A percentile compares a stretch with the other conserved stretches of the same genome.
Conservation (phyloP, 1,140 invertebrate species). For the Argopecten irradians region DNA sequence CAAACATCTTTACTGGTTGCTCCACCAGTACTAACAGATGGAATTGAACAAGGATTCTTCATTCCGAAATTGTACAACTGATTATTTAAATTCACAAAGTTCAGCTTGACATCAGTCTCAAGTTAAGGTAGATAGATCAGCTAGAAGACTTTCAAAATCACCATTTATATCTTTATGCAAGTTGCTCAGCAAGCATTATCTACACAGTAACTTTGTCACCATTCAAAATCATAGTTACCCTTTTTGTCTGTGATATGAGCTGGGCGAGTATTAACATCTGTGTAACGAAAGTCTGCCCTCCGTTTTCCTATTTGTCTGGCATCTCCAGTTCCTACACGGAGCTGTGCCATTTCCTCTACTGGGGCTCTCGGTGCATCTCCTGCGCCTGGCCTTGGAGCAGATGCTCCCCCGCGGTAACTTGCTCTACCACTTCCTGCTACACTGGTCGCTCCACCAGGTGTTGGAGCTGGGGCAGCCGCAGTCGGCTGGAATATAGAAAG, state of each 20-base stretch:
- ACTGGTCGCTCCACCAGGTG: conserved; percentile 52
- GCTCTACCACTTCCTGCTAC: conserved; percentile 61
- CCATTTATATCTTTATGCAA: background rate
- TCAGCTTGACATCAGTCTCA: background rate
- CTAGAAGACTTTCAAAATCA: background rate
- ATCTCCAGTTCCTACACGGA: conserved; percentile 60
- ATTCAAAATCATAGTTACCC: conserved; percentile 49
- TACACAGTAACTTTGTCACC: background rate
- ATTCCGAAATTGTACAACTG: background rate
- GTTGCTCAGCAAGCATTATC: background rate
- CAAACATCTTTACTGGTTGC: too few species aligned
- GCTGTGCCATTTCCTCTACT: conserved; percentile 52
- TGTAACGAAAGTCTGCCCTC: conserved; percentile 39
- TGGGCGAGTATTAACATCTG: conserved; percentile 57
- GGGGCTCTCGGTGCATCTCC: conserved; percentile 38
- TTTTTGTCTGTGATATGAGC: conserved; percentile 63
- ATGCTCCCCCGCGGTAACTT: conserved; percentile 61
- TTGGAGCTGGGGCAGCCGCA: conserved; percentile 49
- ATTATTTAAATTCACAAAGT: background rate
- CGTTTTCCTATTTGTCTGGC: conserved; percentile 21
- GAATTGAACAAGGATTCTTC: background rate
- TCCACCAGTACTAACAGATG: too few species aligned
- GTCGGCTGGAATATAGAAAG: background rate
- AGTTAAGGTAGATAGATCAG: background rate
- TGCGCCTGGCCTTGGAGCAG: conserved; percentile 57